Evolutionary conservation across 1,140 invertebrate species (phyloP).

Genomic region (Parasteatoda tepidariorum): DNA sequence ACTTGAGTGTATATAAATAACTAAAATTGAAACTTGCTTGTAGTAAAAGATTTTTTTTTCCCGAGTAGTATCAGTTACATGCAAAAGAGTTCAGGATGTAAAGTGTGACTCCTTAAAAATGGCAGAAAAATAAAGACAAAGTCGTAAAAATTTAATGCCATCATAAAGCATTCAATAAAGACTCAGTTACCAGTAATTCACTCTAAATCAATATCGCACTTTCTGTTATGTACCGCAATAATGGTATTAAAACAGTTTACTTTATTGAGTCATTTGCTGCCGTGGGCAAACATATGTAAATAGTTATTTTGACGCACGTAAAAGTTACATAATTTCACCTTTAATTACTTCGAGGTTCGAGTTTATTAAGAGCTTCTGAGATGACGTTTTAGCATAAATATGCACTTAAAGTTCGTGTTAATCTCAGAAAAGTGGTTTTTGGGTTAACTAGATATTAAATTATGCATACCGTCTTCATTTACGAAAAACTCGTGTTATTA

Average conservation of each 20-base stretch:
- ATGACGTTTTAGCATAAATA: constrained; percentile 28
- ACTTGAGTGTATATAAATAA: too few species aligned
- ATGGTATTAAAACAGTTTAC: constrained; percentile 1
- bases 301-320: constrained; percentile 17
- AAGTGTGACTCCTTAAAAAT: too few species aligned
- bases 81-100: too few species aligned
- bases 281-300: constrained; percentile 34
- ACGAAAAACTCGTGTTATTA: background rate
- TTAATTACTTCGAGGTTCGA: constrained; percentile 12
- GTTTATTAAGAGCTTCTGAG: constrained; percentile 16
- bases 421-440: constrained; percentile 16
- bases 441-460: constrained; percentile 18
- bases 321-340: constrained; percentile 8
- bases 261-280: constrained; percentile 22
- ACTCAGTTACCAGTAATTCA: constrained; percentile 18
- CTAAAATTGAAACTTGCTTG: too few species aligned
- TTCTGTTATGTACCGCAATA: constrained; percentile 4
- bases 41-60: too few species aligned
- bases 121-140: background rate
- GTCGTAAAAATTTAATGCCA: constrained; percentile 41
- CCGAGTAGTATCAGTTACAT: too few species aligned
- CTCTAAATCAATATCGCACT: constrained; percentile 28
- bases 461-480: background rate
- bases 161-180: constrained; percentile 45
- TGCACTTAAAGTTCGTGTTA: constrained; percentile 13